phyloP scores from a whole-genome alignment of 2,113 vertebrate species.

The Blennius ocellaris region DNA sequence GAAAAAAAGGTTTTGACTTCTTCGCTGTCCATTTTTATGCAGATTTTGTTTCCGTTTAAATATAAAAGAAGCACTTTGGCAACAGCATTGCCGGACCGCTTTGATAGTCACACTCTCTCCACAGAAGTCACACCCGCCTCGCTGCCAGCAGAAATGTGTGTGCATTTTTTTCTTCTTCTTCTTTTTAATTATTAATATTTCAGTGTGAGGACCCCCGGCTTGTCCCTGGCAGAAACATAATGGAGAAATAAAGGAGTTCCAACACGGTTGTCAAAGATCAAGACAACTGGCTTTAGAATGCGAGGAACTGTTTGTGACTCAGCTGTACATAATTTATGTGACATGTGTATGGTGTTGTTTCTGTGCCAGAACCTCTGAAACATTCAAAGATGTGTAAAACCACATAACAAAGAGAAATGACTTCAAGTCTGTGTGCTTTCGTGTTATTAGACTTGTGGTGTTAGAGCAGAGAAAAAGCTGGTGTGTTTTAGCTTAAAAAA shows the following conservation, averaged over 20 bases:
- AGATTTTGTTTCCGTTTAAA: constrained; percentile 38
- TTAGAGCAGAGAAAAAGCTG: background rate
- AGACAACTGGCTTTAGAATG: constrained; percentile 21
- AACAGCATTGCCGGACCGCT: constrained; percentile 28
- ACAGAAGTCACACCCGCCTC: constrained; percentile 66
- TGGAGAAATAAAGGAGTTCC: constrained; percentile 29
- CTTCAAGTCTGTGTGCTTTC: constrained; percentile 5
- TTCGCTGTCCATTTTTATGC: background rate
- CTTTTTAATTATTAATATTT: constrained; percentile 14
- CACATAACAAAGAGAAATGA: constrained; percentile 4
- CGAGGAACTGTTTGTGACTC: background rate
- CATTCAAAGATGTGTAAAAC: background rate
- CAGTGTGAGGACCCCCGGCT: constrained; percentile 48
- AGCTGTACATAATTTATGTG: constrained; percentile 23
- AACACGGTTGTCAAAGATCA: background rate
- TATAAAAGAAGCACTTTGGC: constrained; percentile 23
- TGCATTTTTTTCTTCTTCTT: constrained; percentile 11
- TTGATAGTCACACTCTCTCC: constrained; percentile 60
- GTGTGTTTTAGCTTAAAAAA: background rate
- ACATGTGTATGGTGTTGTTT: constrained; percentile 9
- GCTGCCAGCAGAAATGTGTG: constrained; percentile 59
- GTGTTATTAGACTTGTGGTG: constrained; percentile 8
- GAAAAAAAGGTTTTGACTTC: constrained; percentile 13
- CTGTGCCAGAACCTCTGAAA: background rate
- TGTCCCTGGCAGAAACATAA: constrained; percentile 48